Conservation (phyloP, 2,888 invertebrate genomes). For the Cheilosia pagana region DNA sequence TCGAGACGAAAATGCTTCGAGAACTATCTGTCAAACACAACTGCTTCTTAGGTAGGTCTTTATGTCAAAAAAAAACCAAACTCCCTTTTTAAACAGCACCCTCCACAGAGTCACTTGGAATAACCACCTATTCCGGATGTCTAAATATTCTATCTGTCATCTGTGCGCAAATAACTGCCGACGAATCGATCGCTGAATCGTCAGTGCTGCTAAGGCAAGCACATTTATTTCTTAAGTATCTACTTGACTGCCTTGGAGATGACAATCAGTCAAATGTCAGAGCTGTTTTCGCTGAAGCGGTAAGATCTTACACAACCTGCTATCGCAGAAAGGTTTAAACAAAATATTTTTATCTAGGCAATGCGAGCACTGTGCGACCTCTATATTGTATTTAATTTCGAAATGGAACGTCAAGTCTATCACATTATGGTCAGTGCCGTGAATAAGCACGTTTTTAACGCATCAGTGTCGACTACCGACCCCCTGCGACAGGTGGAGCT, state of each 20-base stretch:
- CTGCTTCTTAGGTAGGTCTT: conserved; percentile 31
- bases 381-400: conserved; percentile 41
- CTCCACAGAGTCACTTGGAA: conserved; percentile 21
- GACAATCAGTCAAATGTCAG: conserved; percentile 20
- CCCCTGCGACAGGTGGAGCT: conserved; percentile 29
- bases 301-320: neutral
- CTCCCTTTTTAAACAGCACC: neutral
- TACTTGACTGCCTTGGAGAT: conserved; percentile 25
- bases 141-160: conserved; percentile 34
- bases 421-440: conserved; percentile 49
- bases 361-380: conserved; percentile 42
- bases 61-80: neutral
- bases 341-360: conserved; percentile 30
- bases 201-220: conserved; percentile 11
- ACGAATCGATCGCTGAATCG: conserved; percentile 5
- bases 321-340: no score
- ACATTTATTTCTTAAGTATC: conserved; percentile 22
- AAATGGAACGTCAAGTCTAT: conserved; percentile 48
- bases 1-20: conserved; percentile 36
- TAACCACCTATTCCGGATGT: conserved; percentile 50
- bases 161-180: conserved; percentile 7
- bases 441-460: conserved; percentile 33
- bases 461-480: neutral
- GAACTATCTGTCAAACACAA: conserved; percentile 28
- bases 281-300: conserved; percentile 38